Base-by-base conservation (phyloP, 2,797 vertebrate species). In the Lateolabrax maculatus region DNA sequence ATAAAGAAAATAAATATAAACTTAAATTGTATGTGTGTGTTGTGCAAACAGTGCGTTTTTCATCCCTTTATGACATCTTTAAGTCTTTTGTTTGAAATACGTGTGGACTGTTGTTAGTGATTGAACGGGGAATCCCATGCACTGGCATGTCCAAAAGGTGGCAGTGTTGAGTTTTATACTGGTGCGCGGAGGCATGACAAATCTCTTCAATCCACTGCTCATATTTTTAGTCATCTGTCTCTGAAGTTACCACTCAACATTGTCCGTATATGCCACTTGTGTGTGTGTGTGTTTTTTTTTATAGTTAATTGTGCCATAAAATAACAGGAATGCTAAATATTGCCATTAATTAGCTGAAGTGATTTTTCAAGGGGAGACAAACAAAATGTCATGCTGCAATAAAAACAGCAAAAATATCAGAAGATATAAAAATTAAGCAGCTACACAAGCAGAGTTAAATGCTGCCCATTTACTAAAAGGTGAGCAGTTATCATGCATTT, bases 141-240 rank as follows among this genome's bases (percentile, higher is more conserved):
- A 12, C 31, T 0, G 15, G 65, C 88, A 84, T 88, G 77, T 91
- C 95, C 98, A 97, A 97, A 96, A 98, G 97, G 96, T 97, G 98
- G 97, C 97, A 97, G 97, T 98, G 96, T 98, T 97, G 97, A 96
- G 96, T 96, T 97, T 96, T 79, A 77, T 19, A 90, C 89, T 82
- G 69, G 13, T 77, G 73, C 53, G 39, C 37, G 29, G 57, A 69
- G 44, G 36, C 65, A 63, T 25, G 61, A 71, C 49, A 36, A n/a
- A 68, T 65, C 72, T 51, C 53, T 41, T 43, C 69, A 67, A 56
- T 75, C 27, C 71, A 60, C 44, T 36, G 72, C 58, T 79, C 44
- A 56, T 51, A 56, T 71, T 55, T 72, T 67, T 70, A 13, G 34
- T 75, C 51, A 62, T 1, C 25, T 69, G 39, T 76, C 29, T 61